phyloP scores from a whole-genome alignment of 2,797 vertebrate species.

The Sebastes nivosus region DNA sequence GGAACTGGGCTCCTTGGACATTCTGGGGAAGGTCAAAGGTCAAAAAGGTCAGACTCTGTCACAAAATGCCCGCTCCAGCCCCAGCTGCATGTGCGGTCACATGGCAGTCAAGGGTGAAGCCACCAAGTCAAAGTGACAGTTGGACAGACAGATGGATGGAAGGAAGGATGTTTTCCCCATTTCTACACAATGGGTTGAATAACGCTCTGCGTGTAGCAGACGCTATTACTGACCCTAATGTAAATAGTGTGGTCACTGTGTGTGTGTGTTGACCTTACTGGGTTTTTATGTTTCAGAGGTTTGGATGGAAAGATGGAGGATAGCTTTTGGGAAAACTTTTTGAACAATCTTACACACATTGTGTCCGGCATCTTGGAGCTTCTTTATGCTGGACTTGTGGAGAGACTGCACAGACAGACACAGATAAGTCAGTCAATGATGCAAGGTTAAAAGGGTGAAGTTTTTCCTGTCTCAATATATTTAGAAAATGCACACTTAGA shows the following conservation, averaged over 20 bases:
- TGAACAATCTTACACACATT: constrained; percentile 86
- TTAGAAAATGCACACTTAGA: neutral
- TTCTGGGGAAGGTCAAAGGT: constrained; percentile 61
- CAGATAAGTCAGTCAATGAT: constrained; percentile 71
- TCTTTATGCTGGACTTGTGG: constrained; percentile 73
- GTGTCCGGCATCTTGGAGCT: constrained; percentile 84
- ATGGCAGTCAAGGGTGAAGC: constrained; percentile 76
- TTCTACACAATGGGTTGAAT: constrained; percentile 47
- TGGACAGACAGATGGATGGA: constrained; percentile 26
- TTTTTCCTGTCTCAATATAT: neutral
- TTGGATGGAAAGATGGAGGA: constrained; percentile 61
- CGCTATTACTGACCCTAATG: constrained; percentile 38
- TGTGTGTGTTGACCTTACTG: constrained; percentile 48
- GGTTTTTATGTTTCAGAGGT: constrained; percentile 53
- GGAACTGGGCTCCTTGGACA: constrained; percentile 86
- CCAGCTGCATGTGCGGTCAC: constrained; percentile 74
- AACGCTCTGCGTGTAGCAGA: constrained; percentile 38
- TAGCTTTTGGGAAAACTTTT: constrained; percentile 67
- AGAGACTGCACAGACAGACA: constrained; percentile 83
- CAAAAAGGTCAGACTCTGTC: constrained; percentile 60
- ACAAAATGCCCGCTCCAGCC: constrained; percentile 70
- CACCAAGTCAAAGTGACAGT: constrained; percentile 57
- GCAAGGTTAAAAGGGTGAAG: constrained; percentile 7
- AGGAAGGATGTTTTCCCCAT: constrained; percentile 24
- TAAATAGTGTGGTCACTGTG: constrained; percentile 24